Evolutionary conservation across 2,113 vertebrate genomes (phyloP).

Genomic region (Eolophus roseicapilla): DNA sequence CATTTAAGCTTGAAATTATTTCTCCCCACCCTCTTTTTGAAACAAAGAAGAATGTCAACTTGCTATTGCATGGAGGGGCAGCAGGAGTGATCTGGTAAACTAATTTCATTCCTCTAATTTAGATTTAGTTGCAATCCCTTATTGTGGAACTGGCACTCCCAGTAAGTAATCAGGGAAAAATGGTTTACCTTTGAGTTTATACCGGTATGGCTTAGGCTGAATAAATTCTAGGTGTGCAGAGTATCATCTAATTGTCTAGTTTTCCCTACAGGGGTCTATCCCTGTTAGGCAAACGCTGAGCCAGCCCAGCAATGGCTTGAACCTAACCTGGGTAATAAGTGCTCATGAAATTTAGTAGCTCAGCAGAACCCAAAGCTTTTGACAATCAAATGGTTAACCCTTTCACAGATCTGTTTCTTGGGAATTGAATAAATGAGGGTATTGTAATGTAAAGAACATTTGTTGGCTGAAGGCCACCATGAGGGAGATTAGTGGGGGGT

Average conservation of each 20-base stretch:
- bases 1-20: not conserved
- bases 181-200: constrained; percentile 54
- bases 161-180: constrained; percentile 49
- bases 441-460: constrained; percentile 68
- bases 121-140: constrained; percentile 8
- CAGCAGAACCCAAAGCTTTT: constrained; percentile 60
- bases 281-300: constrained; percentile 39
- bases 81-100: constrained; percentile 32
- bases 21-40: not conserved
- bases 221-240: constrained; percentile 13
- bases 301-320: constrained; percentile 41
- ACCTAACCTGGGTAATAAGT: constrained; percentile 59
- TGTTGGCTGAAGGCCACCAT: constrained; percentile 67
- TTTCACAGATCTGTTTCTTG: constrained; percentile 49
- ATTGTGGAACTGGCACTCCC: not conserved
- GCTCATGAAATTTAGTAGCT: constrained; percentile 59
- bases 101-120: constrained; percentile 55
- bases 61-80: not conserved
- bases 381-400: constrained; percentile 63
- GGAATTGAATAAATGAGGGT: constrained; percentile 55
- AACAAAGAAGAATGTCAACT: not conserved
- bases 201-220: constrained; percentile 8
- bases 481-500: constrained; percentile 70
- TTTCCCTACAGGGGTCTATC: constrained; percentile 51
- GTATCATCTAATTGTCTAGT: constrained; percentile 58